Base-by-base conservation (phyloP, 2,797 vertebrate genomes). In the Sebastolobus alascanus region DNA sequence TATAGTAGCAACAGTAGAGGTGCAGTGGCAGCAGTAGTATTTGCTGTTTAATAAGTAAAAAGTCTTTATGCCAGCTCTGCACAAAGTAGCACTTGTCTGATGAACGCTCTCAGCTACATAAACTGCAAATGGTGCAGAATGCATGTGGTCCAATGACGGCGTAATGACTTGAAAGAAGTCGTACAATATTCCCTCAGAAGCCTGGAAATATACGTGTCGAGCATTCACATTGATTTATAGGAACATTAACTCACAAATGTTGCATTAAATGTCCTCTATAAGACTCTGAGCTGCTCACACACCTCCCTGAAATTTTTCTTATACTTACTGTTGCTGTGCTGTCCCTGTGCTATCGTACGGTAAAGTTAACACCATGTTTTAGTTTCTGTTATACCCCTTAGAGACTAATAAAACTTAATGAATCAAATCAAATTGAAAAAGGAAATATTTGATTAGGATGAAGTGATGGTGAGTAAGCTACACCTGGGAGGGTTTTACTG, bases 51-150 rank as follows among this genome's bases (percentile, higher is more conserved):
- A 13, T 20, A 35, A 50, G 25, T 13, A 25, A 52, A 33, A 40
- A 18, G 55, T 69, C 6, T 35, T 46, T 38, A n/a, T 38, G 11
- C 2, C 68, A 67, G 52, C 64, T 75, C 59, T 70, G 69, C 68
- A 66, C 33, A 37, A 38, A 69, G 52, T 6, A 43, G 46, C 25
- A n/a, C 56, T 68, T 5, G 29, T 82, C 55, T 55, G 65, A 75
- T 75, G 72, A 82, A 74, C 1, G 11, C 52, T 59, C 29, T 77
- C 73, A 56, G 63, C 85, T 40, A 14, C 70, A 67, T 63, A 68
- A 84, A 69, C 16, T 56, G 76, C 80, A 65, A 66, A 77, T 59
- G 55, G 64, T 79, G 79, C 84, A 83, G 69, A 60, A 80, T 70
- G 61, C 16, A 56, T 22, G 40, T 5, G 5, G 77, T 38, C n/a